These are phyloP conservation scores for Brachypodius melanocephalos DNA, from an alignment of 2,113 vertebrate species.

Conservation along the genomic window DNA sequence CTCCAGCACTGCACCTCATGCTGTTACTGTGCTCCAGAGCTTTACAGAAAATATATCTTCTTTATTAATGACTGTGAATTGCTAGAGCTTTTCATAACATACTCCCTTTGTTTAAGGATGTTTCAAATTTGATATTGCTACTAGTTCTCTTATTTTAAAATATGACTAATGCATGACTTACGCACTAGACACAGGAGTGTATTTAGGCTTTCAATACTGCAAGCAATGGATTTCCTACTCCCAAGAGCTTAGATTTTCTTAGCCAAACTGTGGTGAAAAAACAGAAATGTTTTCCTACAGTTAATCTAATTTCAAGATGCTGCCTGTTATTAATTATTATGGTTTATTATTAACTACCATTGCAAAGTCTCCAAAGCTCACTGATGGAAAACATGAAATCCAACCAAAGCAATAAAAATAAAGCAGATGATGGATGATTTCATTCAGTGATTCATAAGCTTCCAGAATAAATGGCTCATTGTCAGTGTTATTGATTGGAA, in stretches of 20 bases:
- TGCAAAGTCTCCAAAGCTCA: slow-evolving; percentile 1
- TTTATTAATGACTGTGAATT: neutral
- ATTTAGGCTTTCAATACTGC: neutral
- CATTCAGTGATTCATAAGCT: neutral
- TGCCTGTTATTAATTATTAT: slow-evolving; percentile 36
- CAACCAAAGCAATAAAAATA: slow-evolving; percentile 19
- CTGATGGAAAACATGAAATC: slow-evolving; percentile 19
- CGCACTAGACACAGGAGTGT: neutral
- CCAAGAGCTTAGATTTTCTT: neutral
- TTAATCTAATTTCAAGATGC: slow-evolving; percentile 30
- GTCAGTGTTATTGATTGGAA: neutral
- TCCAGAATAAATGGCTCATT: neutral
- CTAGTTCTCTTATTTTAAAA: neutral
- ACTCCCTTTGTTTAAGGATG: neutral
- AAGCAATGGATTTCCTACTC: neutral
- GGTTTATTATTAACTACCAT: slow-evolving; percentile 24
- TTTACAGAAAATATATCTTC: neutral
- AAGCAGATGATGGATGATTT: slow-evolving; percentile 19
- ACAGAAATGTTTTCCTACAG: neutral
- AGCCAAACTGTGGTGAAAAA: neutral
- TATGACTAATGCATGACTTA: neutral
- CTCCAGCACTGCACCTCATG: neutral
- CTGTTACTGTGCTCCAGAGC: neutral
- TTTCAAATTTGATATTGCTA: slow-evolving; percentile 10
- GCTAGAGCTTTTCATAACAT: neutral